phyloP scores from a whole-genome alignment of 1,140 invertebrate genomes.

The Bombus ignitus region DNA sequence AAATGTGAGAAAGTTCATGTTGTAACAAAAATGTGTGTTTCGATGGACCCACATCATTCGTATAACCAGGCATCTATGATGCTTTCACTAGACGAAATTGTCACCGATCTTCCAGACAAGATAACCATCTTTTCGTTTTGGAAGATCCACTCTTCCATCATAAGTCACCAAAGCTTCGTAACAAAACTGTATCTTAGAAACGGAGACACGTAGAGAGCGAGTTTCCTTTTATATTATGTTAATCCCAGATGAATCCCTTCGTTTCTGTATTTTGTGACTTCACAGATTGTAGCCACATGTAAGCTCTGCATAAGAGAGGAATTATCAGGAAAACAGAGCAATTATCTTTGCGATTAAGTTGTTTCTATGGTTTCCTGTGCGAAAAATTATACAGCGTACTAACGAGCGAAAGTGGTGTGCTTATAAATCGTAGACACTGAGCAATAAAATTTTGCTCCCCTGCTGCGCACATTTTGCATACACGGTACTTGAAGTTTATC shows the following conservation, averaged over 20 bases:
- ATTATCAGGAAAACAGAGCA: neutral
- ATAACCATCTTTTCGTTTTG: neutral
- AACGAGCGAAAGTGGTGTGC: too few relatives aligned
- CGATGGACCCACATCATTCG: neutral
- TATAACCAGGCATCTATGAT: neutral
- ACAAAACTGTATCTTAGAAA: neutral
- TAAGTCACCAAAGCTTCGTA: neutral
- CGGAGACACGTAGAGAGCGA: neutral
- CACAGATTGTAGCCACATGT: too few relatives aligned
- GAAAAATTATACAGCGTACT: too few relatives aligned
- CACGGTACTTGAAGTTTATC: too few relatives aligned
- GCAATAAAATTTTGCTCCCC: too few relatives aligned
- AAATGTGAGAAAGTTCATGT: constrained; percentile 21
- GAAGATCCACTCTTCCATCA: neutral
- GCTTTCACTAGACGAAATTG: neutral
- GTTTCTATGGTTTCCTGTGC: too few relatives aligned
- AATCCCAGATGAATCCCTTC: neutral
- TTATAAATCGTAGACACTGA: too few relatives aligned
- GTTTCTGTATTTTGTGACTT: neutral
- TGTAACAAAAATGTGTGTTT: neutral
- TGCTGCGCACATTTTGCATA: too few relatives aligned
- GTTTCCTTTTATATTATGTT: neutral
- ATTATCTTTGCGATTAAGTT: neutral
- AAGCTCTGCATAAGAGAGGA: neutral
- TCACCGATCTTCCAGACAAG: neutral